Percentiles rank a stretch among this genome's conserved stretches.
Conservation (phyloP, 2,797 vertebrate genomes). For the Clamator glandarius region DNA sequence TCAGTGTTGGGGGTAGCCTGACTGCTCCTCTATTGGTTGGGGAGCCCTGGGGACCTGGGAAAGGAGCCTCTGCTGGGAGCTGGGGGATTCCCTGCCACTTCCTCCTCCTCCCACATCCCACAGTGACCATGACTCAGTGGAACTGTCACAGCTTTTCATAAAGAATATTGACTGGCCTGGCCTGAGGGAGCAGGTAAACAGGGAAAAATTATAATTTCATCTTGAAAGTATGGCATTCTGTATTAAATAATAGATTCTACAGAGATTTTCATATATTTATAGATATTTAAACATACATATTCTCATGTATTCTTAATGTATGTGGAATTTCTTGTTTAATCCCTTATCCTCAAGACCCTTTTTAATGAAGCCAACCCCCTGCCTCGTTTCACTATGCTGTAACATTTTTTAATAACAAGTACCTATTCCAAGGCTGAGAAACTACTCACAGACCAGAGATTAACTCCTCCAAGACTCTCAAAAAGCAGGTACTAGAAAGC, state of each 20-base stretch:
- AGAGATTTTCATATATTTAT: too few relatives aligned
- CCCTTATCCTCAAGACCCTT: rapidly evolving
- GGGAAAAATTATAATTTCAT: not conserved
- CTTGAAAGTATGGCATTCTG: rapidly evolving
- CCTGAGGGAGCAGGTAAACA: too few relatives aligned
- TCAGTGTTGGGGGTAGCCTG: too few relatives aligned
- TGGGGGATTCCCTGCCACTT: not conserved
- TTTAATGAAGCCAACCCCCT: not conserved
- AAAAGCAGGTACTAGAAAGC: not conserved
- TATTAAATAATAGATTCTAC: not conserved
- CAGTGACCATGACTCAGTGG: not conserved
- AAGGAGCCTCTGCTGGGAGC: too few relatives aligned
- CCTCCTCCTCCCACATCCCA: not conserved
- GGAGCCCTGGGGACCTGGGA: not conserved
- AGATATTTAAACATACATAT: too few relatives aligned
- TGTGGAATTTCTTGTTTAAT: too few relatives aligned
- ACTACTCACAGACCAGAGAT: not conserved
- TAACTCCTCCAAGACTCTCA: not conserved
- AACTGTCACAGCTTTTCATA: rapidly evolving
- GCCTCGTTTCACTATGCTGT: not conserved
- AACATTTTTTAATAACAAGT: not conserved
- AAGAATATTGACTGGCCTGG: not conserved
- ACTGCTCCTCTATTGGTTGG: too few relatives aligned
- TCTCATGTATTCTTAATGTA: too few relatives aligned
- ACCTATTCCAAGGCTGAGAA: not conserved